Evolutionary conservation across 2,113 vertebrate species (phyloP).

Genomic region (Tachysurus vachellii): DNA sequence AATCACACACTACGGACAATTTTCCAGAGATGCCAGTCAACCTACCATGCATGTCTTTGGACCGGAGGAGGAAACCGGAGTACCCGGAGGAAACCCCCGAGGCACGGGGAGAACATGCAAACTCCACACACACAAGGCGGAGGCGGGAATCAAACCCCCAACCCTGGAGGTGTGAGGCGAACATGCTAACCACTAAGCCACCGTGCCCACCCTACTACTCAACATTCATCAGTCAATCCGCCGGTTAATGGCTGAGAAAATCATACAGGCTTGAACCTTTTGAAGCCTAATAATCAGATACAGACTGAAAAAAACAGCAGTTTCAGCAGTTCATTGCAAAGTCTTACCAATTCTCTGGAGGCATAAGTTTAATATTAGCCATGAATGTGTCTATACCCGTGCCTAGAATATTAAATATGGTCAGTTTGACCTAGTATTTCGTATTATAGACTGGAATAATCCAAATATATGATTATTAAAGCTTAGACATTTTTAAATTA

Average conservation of each 20-base stretch:
- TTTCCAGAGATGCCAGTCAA: too few relatives aligned
- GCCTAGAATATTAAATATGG: not conserved
- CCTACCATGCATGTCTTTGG: too few relatives aligned
- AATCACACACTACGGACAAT: too few relatives aligned
- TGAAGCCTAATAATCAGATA: not conserved
- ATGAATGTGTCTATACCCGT: not conserved
- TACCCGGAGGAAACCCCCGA: too few relatives aligned
- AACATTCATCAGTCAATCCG: not conserved
- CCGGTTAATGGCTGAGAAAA: not conserved
- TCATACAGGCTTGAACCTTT: not conserved
- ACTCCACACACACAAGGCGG: too few relatives aligned
- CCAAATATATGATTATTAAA: not conserved
- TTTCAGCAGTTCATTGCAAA: not conserved
- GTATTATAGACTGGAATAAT: not conserved
- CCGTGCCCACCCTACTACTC: too few relatives aligned
- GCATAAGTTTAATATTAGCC: not conserved
- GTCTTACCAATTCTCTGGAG: not conserved
- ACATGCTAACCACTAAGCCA: too few relatives aligned
- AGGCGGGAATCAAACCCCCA: too few relatives aligned
- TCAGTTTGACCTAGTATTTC: not conserved
- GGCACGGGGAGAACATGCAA: too few relatives aligned
- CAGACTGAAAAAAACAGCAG: not conserved
- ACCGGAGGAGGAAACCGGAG: too few relatives aligned
- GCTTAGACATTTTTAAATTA: not conserved
- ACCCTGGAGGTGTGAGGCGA: too few relatives aligned